phyloP scores from a whole-genome alignment of 2,888 invertebrate species.

The Ceriagrion tenellum region DNA sequence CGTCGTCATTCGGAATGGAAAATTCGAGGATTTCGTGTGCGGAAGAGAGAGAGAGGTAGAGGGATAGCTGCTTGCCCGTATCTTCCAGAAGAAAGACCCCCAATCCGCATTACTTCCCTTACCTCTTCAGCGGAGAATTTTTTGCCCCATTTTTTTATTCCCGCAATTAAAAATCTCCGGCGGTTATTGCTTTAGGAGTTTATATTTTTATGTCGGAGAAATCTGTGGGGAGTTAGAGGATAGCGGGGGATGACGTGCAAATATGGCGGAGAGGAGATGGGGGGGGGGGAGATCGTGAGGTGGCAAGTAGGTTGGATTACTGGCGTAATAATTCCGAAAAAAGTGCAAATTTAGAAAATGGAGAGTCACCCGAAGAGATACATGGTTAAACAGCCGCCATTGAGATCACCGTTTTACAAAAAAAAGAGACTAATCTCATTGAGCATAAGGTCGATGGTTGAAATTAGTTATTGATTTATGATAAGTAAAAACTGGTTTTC shows the following conservation, averaged over 20 bases:
- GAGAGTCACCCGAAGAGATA: not conserved
- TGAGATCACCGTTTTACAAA: too few species aligned
- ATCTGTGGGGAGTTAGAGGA: not conserved
- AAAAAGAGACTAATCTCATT: too few species aligned
- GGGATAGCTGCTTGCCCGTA: not conserved
- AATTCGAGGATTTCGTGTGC: not conserved
- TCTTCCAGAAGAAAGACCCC: not conserved
- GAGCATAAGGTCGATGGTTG: too few species aligned
- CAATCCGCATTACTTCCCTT: not conserved
- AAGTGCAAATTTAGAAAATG: not conserved
- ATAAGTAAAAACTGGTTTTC: too few species aligned
- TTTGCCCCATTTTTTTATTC: not conserved
- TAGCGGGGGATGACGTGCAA: not conserved
- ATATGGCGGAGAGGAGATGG: not conserved
- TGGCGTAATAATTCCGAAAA: not conserved
- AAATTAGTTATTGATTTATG: too few species aligned
- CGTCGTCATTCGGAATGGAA: constrained; percentile 15
- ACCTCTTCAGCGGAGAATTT: not conserved
- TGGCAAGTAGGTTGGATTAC: not conserved
- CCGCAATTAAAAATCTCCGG: not conserved
- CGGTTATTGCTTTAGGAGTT: constrained; percentile 28
- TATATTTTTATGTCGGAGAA: not conserved
- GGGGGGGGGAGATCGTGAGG: not conserved
- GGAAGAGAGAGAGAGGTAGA: too few species aligned
- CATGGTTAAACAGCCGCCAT: too few species aligned